These are phyloP conservation scores for Miniopterus natalensis DNA, from an alignment of 2,113 vertebrate species.

Conservation along the genomic window DNA sequence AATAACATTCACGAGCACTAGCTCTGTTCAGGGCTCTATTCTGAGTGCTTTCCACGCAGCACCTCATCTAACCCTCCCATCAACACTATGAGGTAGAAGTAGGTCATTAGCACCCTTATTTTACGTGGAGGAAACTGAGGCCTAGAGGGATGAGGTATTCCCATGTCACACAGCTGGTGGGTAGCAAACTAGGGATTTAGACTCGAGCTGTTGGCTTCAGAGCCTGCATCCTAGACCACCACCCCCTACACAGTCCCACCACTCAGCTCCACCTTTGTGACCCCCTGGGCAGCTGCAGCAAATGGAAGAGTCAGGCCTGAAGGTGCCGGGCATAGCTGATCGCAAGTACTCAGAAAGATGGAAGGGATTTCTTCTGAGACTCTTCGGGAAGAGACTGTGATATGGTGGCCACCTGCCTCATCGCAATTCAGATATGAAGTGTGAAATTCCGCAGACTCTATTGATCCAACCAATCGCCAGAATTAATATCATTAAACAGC, in stretches of 20 bases:
- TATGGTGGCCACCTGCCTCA: constrained; percentile 13
- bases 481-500: constrained; percentile 74
- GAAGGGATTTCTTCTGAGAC: not conserved
- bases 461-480: constrained; percentile 70
- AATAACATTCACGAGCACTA: not conserved
- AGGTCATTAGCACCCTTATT: not conserved
- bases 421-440: constrained; percentile 63
- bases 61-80: not conserved
- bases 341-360: not conserved
- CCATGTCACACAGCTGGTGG: not conserved
- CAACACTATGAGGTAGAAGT: not conserved
- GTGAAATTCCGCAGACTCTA: constrained; percentile 72
- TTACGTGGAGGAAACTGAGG: not conserved
- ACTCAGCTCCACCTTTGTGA: not conserved
- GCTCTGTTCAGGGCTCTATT: not conserved
- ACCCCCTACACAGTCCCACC: fast-evolving
- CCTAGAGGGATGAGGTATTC: not conserved
- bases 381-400: not conserved
- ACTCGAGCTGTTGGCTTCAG: not conserved
- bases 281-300: not conserved
- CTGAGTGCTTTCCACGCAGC: not conserved
- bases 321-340: not conserved
- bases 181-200: not conserved
- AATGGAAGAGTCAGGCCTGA: not conserved
- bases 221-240: not conserved